A percentile compares a stretch with the other conserved stretches of the same genome.
These are phyloP conservation scores for Gobionotothen gibberifrons DNA, from an alignment of 2,797 vertebrate species.

Conservation along the genomic window DNA sequence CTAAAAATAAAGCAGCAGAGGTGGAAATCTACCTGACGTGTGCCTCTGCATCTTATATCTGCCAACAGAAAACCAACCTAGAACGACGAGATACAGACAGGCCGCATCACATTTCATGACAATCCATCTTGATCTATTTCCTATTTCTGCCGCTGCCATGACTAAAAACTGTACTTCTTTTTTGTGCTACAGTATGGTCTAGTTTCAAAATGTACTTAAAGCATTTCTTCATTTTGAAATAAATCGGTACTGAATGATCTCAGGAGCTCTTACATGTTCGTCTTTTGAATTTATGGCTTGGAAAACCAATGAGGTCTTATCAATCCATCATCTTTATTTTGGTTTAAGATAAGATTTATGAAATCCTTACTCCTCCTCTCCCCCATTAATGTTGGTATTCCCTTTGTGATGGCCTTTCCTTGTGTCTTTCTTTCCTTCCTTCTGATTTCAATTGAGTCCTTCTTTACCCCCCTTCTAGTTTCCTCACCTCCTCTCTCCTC, in stretches of 20 bases:
- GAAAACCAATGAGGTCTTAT: not conserved
- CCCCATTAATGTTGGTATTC: not conserved
- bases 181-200: not conserved
- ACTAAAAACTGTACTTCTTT: not conserved
- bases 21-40: conserved; percentile 44
- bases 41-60: conserved; percentile 45
- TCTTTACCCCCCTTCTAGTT: too few species aligned
- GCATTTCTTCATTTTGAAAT: conserved; percentile 1
- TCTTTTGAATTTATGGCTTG: not conserved
- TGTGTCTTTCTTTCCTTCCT: not conserved
- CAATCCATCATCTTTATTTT: not conserved
- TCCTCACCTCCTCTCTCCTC: not conserved
- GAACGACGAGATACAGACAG: conserved; percentile 1
- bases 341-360: not conserved
- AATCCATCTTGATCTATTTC: not conserved
- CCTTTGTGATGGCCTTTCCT: too few species aligned
- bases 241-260: not conserved
- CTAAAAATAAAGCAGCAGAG: conserved; percentile 56
- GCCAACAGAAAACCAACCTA: conserved; percentile 39
- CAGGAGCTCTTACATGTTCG: not conserved
- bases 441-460: not conserved
- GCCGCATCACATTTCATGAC: not conserved
- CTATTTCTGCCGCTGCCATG: not conserved
- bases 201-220: conserved; percentile 1
- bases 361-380: not conserved